phyloP scores from a whole-genome alignment of 1,140 invertebrate genomes.

The Adoxophyes honmai region DNA sequence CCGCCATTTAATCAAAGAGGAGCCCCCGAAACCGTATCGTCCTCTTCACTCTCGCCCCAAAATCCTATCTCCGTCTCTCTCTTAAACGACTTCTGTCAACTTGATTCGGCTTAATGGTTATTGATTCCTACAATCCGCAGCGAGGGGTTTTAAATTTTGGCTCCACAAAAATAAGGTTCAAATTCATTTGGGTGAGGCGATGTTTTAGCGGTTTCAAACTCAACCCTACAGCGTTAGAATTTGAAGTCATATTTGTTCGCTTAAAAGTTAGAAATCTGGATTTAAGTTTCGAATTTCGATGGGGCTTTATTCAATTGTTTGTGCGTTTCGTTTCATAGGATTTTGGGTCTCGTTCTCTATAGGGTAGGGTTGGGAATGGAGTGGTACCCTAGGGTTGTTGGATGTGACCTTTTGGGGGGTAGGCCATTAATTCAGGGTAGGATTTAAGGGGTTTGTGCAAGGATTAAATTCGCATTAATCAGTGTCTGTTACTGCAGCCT shows the following conservation, averaged over 20 bases:
- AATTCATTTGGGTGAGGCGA: conserved; percentile 24
- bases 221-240: conserved; percentile 56
- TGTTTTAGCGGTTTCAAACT: conserved; percentile 47
- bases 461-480: conserved; percentile 77
- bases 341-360: conserved; percentile 27
- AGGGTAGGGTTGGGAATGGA: conserved; percentile 39
- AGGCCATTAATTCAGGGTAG: conserved; percentile 63
- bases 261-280: conserved; percentile 69
- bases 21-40: conserved; percentile 33
- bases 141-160: conserved; percentile 38
- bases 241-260: conserved; percentile 57
- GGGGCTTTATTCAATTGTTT: conserved; percentile 20
- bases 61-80: conserved; percentile 32
- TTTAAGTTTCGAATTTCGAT: conserved; percentile 23
- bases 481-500: conserved; percentile 67
- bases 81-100: conserved; percentile 47
- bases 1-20: conserved; percentile 43
- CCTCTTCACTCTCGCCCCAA: conserved; percentile 35
- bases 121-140: conserved; percentile 42
- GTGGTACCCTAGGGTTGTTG: too few species aligned
- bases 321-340: conserved; percentile 22
- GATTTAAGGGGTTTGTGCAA: conserved; percentile 64
- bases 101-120: conserved; percentile 66
- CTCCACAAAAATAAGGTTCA: conserved; percentile 24
- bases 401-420: conserved; percentile 43